phyloP scores from a whole-genome alignment of 2,888 invertebrate genomes.

The Clostera curtula region DNA sequence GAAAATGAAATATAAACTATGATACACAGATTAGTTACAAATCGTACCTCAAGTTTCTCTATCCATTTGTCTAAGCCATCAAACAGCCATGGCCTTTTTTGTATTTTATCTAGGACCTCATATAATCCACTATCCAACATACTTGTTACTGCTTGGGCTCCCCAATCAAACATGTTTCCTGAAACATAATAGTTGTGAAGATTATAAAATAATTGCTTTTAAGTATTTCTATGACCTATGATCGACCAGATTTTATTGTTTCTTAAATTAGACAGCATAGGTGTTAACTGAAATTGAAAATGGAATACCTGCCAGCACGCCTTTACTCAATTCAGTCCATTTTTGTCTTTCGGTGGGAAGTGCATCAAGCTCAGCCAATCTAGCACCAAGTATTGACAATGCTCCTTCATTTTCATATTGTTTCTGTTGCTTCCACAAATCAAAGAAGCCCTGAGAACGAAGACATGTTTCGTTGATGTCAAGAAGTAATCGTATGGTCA shows the following conservation, averaged over 20 bases:
- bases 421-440: conserved; percentile 91
- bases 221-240: no score
- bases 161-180: conserved; percentile 99
- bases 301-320: conserved; percentile 77
- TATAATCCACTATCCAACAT: conserved; percentile 91
- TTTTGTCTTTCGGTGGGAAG: conserved; percentile 73
- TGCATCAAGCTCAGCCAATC: conserved; percentile 81
- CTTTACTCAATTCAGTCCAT: conserved; percentile 79
- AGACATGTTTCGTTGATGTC: conserved; percentile 95
- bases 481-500: conserved; percentile 91
- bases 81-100: conserved; percentile 92
- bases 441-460: conserved; percentile 92
- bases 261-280: no score
- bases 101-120: conserved; percentile 88
- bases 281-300: not conserved
- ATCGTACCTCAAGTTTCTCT: conserved; percentile 76
- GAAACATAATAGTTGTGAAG: conserved; percentile 23
- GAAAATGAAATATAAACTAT: not conserved
- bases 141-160: conserved; percentile 91
- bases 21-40: conserved; percentile 1
- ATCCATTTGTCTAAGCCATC: conserved; percentile 92
- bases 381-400: conserved; percentile 78
- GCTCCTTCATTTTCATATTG: conserved; percentile 90
- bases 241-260: no score
- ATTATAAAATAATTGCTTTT: no score